These are phyloP conservation scores for Glaucidium brasilianum DNA, from an alignment of 2,113 vertebrate genomes.

Conservation along the genomic window DNA sequence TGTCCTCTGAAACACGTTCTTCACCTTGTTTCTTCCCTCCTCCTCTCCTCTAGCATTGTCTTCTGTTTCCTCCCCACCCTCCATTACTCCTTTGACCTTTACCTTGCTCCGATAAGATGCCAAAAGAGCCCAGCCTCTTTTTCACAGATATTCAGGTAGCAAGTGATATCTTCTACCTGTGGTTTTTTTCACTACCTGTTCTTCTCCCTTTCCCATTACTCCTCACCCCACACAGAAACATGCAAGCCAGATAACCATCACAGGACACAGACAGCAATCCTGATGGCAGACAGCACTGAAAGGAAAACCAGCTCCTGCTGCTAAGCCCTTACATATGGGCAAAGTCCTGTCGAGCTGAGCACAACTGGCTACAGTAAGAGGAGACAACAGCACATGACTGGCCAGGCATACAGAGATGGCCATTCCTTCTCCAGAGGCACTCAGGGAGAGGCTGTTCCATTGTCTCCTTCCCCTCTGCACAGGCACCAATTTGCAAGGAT, in stretches of 20 bases:
- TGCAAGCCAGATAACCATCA: not conserved
- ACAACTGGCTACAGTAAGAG: not conserved
- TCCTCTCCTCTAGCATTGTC: not conserved
- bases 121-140: not conserved
- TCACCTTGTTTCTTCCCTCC: not conserved
- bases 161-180: not conserved
- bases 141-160: not conserved
- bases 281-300: not conserved
- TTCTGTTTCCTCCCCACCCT: not conserved
- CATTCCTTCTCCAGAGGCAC: not conserved
- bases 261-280: not conserved
- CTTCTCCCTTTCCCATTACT: not conserved
- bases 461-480: accelerated
- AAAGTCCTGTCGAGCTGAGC: not conserved
- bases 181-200: not conserved
- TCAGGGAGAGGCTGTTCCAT: not conserved
- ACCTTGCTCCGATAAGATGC: not conserved
- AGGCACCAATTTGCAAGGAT: not conserved
- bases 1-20: not conserved
- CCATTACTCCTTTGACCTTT: not conserved
- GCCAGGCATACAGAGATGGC: not conserved
- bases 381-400: not conserved
- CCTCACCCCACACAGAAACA: not conserved
- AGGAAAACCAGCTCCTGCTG: not conserved
- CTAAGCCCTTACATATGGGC: not conserved